Base-by-base conservation (phyloP, 2,113 vertebrate species). In the Riparia riparia region DNA sequence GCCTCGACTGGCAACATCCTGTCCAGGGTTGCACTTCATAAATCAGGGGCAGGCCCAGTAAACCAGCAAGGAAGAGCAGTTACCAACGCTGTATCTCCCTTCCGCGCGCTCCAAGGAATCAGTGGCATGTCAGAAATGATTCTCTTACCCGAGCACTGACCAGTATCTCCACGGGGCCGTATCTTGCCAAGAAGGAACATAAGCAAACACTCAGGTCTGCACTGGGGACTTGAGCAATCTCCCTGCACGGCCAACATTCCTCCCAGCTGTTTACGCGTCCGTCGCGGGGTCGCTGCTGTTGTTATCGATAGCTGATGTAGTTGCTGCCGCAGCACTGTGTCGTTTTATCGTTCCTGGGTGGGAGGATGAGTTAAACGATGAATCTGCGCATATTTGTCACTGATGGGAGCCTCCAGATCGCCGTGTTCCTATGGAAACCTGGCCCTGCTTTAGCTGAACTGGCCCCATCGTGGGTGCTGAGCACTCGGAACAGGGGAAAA, bases 131-230 rank as follows among this genome's bases (percentile, higher is more conserved):
- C 89, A 86, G 94, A 95, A 96, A 95, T 37, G 28, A 89, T 79
- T 18, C 82, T 95, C 70, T 56, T 95, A 31, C 74, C 95, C 92
- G 91, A 69, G 86, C 77, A 41, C 83, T 93, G 74, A 76, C 91
- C 85, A 86, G 76, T 51, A 61, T 84, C 89, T 89, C 72, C 90
- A 74, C 89, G 32, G 56, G 3, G 28, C 61, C 0, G 2, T 77
- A 72, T 96, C 95, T 86, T 53, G 80, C 91, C 87, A 94, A 94
- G 93, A 80, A 77, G 77, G 88, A 94, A 93, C 93, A 73, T 94
- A 95, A 96, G 92, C 87, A 92, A 93, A 97, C 81, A 95, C 92
- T 97, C 69, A 94, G 94, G 84, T 94, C 83, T 84, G 91, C 90
- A 42, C 86, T 88, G 73, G 51, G 86, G 68, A 53, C 82, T 97